phyloP scores from a whole-genome alignment of 2,797 vertebrate genomes.

The Eidolon dupreanum region DNA sequence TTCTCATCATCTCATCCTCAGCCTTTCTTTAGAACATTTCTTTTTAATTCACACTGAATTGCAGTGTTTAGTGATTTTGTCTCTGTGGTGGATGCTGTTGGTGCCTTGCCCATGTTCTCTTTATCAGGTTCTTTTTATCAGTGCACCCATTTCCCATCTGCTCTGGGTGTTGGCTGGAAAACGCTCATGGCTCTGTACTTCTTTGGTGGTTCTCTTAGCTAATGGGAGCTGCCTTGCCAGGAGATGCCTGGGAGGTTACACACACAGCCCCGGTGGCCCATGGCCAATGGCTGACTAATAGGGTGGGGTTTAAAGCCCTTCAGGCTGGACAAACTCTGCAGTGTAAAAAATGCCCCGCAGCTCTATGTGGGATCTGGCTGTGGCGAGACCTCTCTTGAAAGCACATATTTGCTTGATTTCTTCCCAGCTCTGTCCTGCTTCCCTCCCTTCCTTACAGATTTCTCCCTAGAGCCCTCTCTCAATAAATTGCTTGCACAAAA shows the following conservation, averaged over 20 bases:
- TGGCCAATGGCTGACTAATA: slow-evolving; percentile 17
- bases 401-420: neutral
- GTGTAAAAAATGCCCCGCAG: neutral
- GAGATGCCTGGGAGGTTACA: slow-evolving; percentile 38
- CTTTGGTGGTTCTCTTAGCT: neutral
- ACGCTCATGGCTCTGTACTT: neutral
- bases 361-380: neutral
- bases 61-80: neutral
- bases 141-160: neutral
- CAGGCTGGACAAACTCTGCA: neutral
- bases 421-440: neutral
- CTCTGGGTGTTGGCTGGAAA: neutral
- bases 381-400: neutral
- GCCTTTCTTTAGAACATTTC: neutral
- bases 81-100: too few species aligned
- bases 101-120: neutral
- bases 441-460: neutral
- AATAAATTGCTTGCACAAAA: neutral
- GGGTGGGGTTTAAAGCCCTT: slow-evolving; percentile 22
- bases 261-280: neutral
- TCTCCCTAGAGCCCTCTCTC: neutral
- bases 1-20: neutral
- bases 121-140: neutral
- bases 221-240: neutral
- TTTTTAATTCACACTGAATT: neutral